phyloP scores from a whole-genome alignment of 2,113 vertebrate genomes.

The Cnemophilus loriae region DNA sequence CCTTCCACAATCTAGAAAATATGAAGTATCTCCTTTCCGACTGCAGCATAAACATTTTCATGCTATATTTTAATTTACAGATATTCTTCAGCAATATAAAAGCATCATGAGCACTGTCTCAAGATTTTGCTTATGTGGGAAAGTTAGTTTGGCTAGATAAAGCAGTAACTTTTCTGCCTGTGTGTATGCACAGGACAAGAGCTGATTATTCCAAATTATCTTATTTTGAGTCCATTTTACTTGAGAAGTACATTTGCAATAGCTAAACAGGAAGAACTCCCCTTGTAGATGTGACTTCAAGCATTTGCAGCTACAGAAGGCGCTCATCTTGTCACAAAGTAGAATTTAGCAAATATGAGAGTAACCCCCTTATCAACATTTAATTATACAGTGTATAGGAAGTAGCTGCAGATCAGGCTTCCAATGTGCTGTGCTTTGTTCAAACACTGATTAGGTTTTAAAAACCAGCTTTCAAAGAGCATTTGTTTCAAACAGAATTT shows the following conservation, averaged over 20 bases:
- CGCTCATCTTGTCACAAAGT: background rate
- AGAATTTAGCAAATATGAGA: background rate
- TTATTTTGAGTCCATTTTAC: background rate
- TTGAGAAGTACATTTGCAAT: background rate
- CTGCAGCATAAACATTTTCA: background rate
- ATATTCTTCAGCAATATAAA: background rate
- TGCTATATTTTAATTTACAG: background rate
- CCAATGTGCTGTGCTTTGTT: background rate
- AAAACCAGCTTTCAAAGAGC: background rate
- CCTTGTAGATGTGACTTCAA: background rate
- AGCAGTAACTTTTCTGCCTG: background rate
- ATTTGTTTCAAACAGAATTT: background rate
- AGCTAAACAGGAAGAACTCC: background rate
- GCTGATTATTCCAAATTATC: background rate
- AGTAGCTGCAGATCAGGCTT: background rate
- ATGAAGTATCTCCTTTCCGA: background rate
- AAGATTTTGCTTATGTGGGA: background rate
- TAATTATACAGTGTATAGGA: background rate
- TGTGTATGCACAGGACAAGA: background rate
- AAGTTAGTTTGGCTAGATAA: background rate
- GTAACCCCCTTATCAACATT: background rate
- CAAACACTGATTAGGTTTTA: background rate
- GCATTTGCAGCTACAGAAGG: background rate
- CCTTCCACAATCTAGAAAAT: background rate
- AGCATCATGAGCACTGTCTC: background rate